Percentiles rank a stretch among this genome's conserved stretches.
phyloP scores from a whole-genome alignment of 2,113 vertebrate species.

The Regulus satrapa region DNA sequence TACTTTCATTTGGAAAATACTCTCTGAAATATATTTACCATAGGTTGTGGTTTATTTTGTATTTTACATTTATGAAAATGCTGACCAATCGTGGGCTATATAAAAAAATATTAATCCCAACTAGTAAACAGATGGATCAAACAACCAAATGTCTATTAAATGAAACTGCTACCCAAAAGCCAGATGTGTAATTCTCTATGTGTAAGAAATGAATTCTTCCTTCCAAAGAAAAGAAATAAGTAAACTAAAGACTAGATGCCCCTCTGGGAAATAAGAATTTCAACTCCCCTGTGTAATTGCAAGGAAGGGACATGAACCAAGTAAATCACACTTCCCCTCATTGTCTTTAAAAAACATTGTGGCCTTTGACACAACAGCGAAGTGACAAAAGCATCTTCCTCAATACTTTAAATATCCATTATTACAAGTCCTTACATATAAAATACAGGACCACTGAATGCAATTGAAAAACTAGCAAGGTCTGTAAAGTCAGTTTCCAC shows the following conservation, averaged over 20 bases:
- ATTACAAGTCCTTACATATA: not conserved
- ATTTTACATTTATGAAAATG: not conserved
- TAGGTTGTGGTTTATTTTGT: not conserved
- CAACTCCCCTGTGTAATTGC: not conserved
- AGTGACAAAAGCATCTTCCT: not conserved
- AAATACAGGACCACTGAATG: not conserved
- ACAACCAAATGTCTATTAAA: not conserved
- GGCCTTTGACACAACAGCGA: not conserved
- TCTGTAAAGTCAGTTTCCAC: not conserved
- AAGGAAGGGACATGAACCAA: not conserved
- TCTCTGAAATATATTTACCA: not conserved
- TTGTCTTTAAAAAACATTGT: not conserved
- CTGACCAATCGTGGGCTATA: not conserved
- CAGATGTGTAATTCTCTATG: not conserved
- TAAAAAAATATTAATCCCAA: not conserved
- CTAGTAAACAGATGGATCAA: not conserved
- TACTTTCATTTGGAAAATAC: not conserved
- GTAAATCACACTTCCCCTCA: not conserved
- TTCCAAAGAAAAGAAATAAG: not conserved
- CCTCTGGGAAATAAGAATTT: not conserved
- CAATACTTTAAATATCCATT: not conserved
- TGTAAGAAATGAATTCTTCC: not conserved
- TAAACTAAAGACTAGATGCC: not conserved
- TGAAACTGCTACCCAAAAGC: not conserved
- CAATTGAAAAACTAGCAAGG: rapidly evolving